Evolutionary conservation across 2,797 vertebrate genomes (phyloP).

Genomic region (Cryptoblepharus egeriae): DNA sequence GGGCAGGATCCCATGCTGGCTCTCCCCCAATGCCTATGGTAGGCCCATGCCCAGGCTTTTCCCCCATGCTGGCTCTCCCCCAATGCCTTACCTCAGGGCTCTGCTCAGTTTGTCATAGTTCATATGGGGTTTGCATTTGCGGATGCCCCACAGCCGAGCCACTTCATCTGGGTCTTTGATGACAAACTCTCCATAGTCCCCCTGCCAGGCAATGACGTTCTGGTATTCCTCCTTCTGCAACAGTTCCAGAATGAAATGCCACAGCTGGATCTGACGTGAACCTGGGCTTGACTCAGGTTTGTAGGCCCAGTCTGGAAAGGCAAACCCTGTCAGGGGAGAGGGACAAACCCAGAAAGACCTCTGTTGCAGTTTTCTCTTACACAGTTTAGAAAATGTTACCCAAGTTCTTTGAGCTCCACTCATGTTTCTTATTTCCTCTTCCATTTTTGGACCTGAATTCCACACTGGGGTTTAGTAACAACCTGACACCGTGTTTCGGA

Average conservation of each 20-base stretch:
- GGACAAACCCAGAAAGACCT: background rate
- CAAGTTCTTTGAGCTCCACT: background rate
- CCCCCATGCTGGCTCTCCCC: no score
- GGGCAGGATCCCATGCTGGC: fast-evolving
- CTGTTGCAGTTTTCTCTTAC: background rate
- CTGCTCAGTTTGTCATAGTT: slow-evolving; percentile 96
- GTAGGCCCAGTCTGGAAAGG: slow-evolving; percentile 96
- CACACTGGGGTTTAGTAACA: background rate
- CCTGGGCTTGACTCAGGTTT: slow-evolving; percentile 94
- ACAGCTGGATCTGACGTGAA: slow-evolving; percentile 93
- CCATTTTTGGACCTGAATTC: background rate
- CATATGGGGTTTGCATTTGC: slow-evolving; percentile 97
- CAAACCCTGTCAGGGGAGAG: slow-evolving; percentile 81
- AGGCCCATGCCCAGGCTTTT: no score
- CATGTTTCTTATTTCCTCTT: background rate
- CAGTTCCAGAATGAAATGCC: slow-evolving; percentile 95
- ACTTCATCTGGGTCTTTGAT: slow-evolving; percentile 96
- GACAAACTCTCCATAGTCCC: slow-evolving; percentile 94
- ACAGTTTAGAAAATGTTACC: background rate
- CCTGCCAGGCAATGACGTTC: slow-evolving; percentile 93
- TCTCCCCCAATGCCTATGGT: no score
- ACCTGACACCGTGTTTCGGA: background rate
- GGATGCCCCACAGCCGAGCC: slow-evolving; percentile 90
- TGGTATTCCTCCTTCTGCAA: slow-evolving; percentile 93
- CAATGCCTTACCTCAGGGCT: slow-evolving; percentile 82